These are phyloP conservation scores for Dreissena rostriformis DNA, from an alignment of 1,140 invertebrate species.

Conservation along the genomic window DNA sequence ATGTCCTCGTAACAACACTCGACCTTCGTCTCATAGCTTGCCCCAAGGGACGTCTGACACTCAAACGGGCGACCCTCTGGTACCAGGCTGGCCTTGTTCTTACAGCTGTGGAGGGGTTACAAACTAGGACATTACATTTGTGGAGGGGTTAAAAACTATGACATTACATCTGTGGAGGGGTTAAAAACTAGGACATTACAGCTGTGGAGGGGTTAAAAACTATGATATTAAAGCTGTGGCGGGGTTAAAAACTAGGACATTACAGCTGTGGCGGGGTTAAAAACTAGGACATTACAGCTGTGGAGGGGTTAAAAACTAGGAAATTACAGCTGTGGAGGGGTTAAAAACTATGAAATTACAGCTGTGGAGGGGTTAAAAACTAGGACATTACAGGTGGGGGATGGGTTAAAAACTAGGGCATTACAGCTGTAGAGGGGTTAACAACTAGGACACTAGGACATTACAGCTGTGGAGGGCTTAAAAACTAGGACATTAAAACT, in stretches of 20 bases:
- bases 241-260: background rate
- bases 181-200: conserved; percentile 20
- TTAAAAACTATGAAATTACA: conserved; percentile 15
- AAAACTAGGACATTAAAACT: conserved; percentile 34
- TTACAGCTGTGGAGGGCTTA: conserved; percentile 38
- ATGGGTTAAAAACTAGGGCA: background rate
- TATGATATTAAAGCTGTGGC: conserved; percentile 34
- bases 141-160: background rate
- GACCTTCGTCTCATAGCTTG: conserved; percentile 4
- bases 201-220: conserved; percentile 8
- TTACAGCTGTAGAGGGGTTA: conserved; percentile 39
- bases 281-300: conserved; percentile 39
- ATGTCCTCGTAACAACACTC: conserved; percentile 50
- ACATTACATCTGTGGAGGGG: conserved; percentile 42
- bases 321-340: conserved; percentile 41
- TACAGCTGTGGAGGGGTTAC: conserved; percentile 31
- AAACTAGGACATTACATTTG: conserved; percentile 37
- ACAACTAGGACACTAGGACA: too few relatives aligned
- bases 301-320: background rate
- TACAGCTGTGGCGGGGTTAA: conserved; percentile 32
- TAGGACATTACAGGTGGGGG: conserved; percentile 37
- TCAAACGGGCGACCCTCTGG: conserved; percentile 27
- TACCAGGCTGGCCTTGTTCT: background rate
- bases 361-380: conserved; percentile 8
- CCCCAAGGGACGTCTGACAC: conserved; percentile 18